phyloP scores from a whole-genome alignment of 2,888 invertebrate species.

The Melanostoma scalare region DNA sequence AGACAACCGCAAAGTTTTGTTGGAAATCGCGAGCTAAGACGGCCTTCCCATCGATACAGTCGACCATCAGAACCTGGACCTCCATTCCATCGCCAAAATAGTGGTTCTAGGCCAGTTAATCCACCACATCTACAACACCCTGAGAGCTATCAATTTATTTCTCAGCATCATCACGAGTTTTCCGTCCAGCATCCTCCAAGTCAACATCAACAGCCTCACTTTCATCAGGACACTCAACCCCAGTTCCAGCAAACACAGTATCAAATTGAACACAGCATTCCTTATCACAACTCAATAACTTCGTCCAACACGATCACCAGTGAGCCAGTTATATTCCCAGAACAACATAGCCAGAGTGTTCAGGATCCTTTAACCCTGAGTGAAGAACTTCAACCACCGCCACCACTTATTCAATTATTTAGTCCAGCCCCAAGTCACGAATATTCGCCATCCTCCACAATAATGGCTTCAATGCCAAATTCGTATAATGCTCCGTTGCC shows the following conservation, averaged over 20 bases:
- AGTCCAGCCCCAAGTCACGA: neutral
- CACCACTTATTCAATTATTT: neutral
- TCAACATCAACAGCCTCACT: neutral
- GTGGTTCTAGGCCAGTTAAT: neutral
- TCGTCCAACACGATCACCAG: neutral
- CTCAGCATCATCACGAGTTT: neutral
- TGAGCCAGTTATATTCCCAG: neutral
- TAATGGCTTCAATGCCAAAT: conserved; percentile 38
- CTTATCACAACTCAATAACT: neutral
- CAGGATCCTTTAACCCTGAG: neutral
- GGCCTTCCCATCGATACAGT: neutral
- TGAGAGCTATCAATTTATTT: neutral
- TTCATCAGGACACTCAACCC: neutral
- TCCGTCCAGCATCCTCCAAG: neutral
- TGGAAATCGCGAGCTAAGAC: neutral
- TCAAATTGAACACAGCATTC: neutral
- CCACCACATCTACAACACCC: neutral
- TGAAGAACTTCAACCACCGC: neutral
- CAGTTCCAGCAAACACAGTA: conserved; percentile 12
- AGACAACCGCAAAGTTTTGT: neutral
- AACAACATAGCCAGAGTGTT: neutral
- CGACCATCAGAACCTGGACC: neutral
- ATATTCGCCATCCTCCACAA: neutral
- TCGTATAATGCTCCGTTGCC: conserved; percentile 46
- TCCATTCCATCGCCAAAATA: conserved; percentile 12